Conservation (phyloP, 2,888 invertebrate genomes). For the Prenolepis imparis region DNA sequence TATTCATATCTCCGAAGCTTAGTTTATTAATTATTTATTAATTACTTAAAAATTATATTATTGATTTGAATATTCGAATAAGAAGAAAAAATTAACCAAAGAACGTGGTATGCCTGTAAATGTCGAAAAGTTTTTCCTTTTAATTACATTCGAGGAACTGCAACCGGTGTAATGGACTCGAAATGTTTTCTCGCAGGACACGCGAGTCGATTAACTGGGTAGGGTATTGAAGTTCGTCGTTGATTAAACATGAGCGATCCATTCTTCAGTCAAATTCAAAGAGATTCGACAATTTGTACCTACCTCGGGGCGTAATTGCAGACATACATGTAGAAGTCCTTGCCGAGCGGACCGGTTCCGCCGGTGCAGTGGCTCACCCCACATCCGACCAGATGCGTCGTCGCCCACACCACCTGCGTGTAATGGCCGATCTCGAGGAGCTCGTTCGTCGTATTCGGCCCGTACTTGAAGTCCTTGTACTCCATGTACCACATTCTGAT, state of each 20-base stretch:
- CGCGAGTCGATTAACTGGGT: not conserved
- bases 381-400: slow-evolving; percentile 92
- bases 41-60: not conserved
- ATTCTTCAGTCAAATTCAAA: not conserved
- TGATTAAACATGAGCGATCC: not conserved
- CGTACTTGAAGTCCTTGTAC: slow-evolving; percentile 91
- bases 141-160: not conserved
- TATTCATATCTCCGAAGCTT: not conserved
- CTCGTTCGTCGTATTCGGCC: slow-evolving; percentile 87
- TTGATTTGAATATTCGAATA: not conserved
- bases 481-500: slow-evolving; percentile 93
- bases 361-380: slow-evolving; percentile 91
- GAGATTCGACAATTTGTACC: slow-evolving; percentile 83
- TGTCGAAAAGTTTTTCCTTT: not conserved
- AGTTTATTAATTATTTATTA: not conserved
- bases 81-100: not conserved
- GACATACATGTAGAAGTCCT: slow-evolving; percentile 92
- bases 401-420: slow-evolving; percentile 94
- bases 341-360: slow-evolving; percentile 88
- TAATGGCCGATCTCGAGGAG: slow-evolving; percentile 91
- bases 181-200: not conserved
- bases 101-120: too few species aligned
- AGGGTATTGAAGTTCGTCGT: not conserved
- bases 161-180: too few species aligned
- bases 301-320: slow-evolving; percentile 95